These are phyloP conservation scores for Empis livida DNA, from an alignment of 2,888 invertebrate species.

Conservation along the genomic window DNA sequence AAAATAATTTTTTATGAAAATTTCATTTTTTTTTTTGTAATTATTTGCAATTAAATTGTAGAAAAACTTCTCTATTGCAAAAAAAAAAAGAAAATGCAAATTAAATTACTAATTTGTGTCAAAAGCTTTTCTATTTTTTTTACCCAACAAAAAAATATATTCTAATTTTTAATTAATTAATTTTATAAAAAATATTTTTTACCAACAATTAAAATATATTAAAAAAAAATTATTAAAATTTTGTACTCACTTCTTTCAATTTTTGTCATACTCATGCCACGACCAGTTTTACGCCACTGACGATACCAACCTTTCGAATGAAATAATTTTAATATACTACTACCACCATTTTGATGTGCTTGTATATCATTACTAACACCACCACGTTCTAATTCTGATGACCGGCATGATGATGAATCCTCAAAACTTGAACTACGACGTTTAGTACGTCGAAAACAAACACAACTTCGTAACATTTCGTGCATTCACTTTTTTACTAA, in stretches of 20 bases:
- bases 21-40: too few relatives aligned
- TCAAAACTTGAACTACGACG: slow-evolving; percentile 35
- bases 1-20: too few relatives aligned
- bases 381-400: slow-evolving; percentile 35
- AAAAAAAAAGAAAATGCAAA: too few relatives aligned
- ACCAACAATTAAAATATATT: not conserved
- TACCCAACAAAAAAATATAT: too few relatives aligned
- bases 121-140: not conserved
- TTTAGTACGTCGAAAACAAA: slow-evolving; percentile 31
- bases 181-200: not conserved
- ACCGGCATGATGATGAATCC: slow-evolving; percentile 35
- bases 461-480: slow-evolving; percentile 33
- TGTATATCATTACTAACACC: slow-evolving; percentile 14
- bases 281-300: slow-evolving; percentile 52
- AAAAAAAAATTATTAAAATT: not conserved
- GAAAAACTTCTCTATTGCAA: too few relatives aligned
- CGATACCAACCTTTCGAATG: slow-evolving; percentile 47
- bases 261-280: slow-evolving; percentile 59
- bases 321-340: slow-evolving; percentile 30
- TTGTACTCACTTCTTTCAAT: slow-evolving; percentile 57
- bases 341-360: not conserved
- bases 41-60: too few relatives aligned
- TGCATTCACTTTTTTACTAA: not conserved
- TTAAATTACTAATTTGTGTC: too few relatives aligned
- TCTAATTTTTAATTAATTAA: not conserved